Base-by-base conservation (phyloP, 2,888 invertebrate species). In the Mechanitis messenoides region DNA sequence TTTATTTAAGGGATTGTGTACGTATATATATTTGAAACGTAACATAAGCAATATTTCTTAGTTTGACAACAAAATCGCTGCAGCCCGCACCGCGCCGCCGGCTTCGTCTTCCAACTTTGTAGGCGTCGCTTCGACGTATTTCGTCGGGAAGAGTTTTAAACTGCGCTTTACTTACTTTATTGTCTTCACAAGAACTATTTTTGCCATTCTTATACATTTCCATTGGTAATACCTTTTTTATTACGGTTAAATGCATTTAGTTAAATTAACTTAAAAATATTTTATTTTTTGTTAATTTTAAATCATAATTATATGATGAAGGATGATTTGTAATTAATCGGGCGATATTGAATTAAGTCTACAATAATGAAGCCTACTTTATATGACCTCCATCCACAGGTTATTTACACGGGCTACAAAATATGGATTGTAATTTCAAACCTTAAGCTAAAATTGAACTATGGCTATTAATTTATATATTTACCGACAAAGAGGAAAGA, bases 141-240 rank as follows among this genome's bases (percentile, higher is more conserved):
- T 80, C 81, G 78, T 76, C 73, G 77, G 71, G 74, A 77, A 82
- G 86, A 87, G 77, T 87, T 87, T 87, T 79, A 84, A 87, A 86
- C 83, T 83, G 80, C 85, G 83, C 83, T 87, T 85, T 82, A 78
- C 78, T 78, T 85, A 84, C 84, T 86, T 86, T 87, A 87, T 87
- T 87, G 84, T 88, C 82, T 86, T 80, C 79, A 69, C 74, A 74
- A 74, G 74, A 67, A 74, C 79, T 76, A 72, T 79, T 74, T 82
- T 78, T 81, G 31, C 50, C 50, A 50, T 50, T 31, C 50, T 3
- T 50, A 50, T 50, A 31, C 31, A 50, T 50, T 50, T 31, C 31
- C 11, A n/a, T 50, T 11, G 50, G 31, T 55, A 63, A 60, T 59
- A 57, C 31, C 53, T 45, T 60, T 55, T 55, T 45, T 54, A 50